Base-by-base conservation (phyloP, 2,888 invertebrate genomes). In the Gibbula magus region DNA sequence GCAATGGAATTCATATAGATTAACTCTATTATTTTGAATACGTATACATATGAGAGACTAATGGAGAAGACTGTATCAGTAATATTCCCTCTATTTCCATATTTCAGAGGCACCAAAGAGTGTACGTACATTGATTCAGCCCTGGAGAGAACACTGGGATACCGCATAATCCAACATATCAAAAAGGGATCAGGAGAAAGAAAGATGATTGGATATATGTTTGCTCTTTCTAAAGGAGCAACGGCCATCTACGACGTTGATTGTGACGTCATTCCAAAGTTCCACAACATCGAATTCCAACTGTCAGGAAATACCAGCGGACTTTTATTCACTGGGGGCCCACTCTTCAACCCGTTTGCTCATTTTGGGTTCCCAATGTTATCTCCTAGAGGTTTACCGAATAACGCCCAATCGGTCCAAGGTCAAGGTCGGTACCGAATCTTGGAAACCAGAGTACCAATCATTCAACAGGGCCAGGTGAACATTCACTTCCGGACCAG, bases 121-220 rank as follows among this genome's bases (percentile, higher is more conserved):
- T 75, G 75, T 16, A 54, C 35, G 32, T 75, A 53, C 35, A n/a
- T 75, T 16, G 35, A 52, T 54, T 4, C 25, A n/a, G 51, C 22
- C 16, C 18, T 18, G 10, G 53, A 20, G 54, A 32, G 54, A 22
- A 25, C 25, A 13, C 32, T 54, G n/a, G 54, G 75, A 1, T 75
- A 32, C 54, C 25, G 54, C 2, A 32, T 75, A 16, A 53, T 32
- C 8, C 22, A 54, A 32, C 20, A 20, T 10, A 25, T 75, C 53
- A n/a, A 53, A 22, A 22, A n/a, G n/a, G 20, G n/a, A 16, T 54
- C 75, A 20, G 75, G 32, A 25, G 54, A 35, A 29, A 75, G 7
- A 20, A 75, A 54, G 32, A 75, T 75, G 75, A 75, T 75, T 75
- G 75, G 75, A 18, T 75, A 75, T 39, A 32, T 75, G n/a, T 75